These are phyloP conservation scores for Clytia hemisphaerica DNA, from an alignment of 30 jellyfish, hydroid and myxozoan species.

Conservation along the genomic window DNA sequence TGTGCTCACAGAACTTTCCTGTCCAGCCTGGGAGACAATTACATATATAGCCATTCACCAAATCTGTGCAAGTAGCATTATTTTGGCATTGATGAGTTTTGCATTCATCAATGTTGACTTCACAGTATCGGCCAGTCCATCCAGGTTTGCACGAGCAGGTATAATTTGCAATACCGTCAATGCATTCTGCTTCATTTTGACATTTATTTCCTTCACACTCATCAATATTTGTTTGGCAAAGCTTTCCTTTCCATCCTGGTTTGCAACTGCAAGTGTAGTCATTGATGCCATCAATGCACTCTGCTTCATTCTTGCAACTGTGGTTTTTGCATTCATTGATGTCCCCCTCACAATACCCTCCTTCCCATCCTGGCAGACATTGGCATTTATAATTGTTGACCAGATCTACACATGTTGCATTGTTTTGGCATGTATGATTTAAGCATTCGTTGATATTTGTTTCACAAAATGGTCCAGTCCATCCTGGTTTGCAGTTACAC, in stretches of 20 bases:
- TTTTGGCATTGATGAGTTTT: background rate
- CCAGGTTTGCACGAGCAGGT: too few species aligned
- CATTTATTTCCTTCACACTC: background rate
- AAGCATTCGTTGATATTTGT: slow-evolving; percentile 2
- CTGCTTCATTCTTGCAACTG: background rate
- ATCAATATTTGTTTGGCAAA: background rate
- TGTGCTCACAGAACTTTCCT: background rate
- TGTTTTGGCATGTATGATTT: background rate
- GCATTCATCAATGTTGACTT: background rate
- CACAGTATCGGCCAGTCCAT: too few species aligned
- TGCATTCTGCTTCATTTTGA: background rate
- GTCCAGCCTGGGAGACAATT: slow-evolving; percentile 1
- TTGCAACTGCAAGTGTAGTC: background rate
- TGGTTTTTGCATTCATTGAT: background rate
- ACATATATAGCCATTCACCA: background rate
- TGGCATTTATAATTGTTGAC: background rate
- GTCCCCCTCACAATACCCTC: background rate
- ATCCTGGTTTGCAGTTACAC: slow-evolving; percentile 2
- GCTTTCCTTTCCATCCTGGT: slow-evolving; percentile 10
- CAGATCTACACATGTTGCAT: background rate
- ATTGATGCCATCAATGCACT: background rate
- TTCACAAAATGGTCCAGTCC: too few species aligned
- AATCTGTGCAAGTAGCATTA: background rate
- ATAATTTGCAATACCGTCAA: background rate
- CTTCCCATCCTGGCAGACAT: slow-evolving; percentile 25